Evolutionary conservation across 2,797 vertebrate genomes (phyloP).

Genomic region (Channa striata): DNA sequence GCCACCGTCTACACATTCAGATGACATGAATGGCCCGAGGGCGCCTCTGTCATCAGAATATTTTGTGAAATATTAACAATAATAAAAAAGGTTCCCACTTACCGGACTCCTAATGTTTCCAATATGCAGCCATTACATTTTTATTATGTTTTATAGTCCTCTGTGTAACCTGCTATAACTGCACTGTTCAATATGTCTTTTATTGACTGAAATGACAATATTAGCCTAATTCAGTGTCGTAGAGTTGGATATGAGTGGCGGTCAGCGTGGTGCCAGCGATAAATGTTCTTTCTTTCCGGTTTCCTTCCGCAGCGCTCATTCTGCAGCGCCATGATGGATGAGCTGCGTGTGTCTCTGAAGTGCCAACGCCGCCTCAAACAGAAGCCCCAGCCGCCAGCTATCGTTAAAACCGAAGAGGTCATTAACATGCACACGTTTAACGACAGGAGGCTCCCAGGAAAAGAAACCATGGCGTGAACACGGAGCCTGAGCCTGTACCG

Average conservation of each 20-base stretch:
- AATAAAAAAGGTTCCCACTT: too few relatives aligned
- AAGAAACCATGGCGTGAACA: constrained; percentile 96
- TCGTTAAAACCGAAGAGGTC: constrained; percentile 97
- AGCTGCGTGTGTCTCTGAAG: constrained; percentile 94
- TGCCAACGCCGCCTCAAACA: constrained; percentile 96
- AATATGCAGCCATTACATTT: neutral
- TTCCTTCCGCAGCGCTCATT: constrained; percentile 89
- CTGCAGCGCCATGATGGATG: constrained; percentile 97
- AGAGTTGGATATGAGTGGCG: neutral
- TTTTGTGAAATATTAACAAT: too few relatives aligned
- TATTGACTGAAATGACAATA: neutral
- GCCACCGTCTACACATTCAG: neutral
- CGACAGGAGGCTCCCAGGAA: constrained; percentile 97
- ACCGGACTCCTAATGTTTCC: too few relatives aligned
- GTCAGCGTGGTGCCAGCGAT: constrained; percentile 11
- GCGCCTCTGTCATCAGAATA: neutral
- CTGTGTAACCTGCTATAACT: neutral
- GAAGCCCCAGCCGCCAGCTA: constrained; percentile 94
- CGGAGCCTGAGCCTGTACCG: constrained; percentile 19
- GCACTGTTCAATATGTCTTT: neutral
- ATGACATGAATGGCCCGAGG: neutral
- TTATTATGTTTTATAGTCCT: neutral
- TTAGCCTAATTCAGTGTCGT: neutral
- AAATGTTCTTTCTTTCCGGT: constrained; percentile 28
- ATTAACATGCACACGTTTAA: constrained; percentile 99